Base-by-base conservation (phyloP, 2,797 vertebrate genomes). In the Spatula versicolor region DNA sequence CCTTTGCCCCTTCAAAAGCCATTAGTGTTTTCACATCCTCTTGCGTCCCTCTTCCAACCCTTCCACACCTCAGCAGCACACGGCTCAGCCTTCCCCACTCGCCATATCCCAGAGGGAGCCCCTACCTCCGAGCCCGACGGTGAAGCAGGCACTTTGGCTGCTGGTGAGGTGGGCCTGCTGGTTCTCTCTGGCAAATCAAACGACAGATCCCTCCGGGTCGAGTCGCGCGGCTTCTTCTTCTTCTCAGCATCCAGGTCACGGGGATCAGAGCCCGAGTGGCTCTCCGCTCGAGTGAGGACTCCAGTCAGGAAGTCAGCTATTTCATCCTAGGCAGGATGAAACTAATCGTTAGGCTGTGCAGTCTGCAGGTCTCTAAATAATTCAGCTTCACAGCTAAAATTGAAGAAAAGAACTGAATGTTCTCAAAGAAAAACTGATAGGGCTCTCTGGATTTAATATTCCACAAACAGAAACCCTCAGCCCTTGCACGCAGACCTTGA, bases 221-320 rank as follows among this genome's bases (percentile, higher is more conserved):
- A 96, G 3, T 99, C 98, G 0, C 98, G 97, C 0, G 97, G 93
- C 11, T 98, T 98, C 88, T 98, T 99, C 96, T 99, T 99, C 97
- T 99, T 99, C 96, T 99, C 99, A 0, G 99, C 98, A 68, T 99
- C 99, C 73, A 99, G 96, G 91, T 99, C 99, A 15, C 99, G 98
- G 31, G 99, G 98, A 89, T 99, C 99, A 0, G 98, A 98, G 25
- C 98, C 98, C 3, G 97, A 69, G 18, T 99, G 99, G 41, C 98
- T 98, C 69, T 99, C 99, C 0, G 98, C 93, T 8, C 99, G 98
- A 2, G 98, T 98, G 41, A 99, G 98, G 82, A 99, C 99, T 1
- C 99, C 98, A 0, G 99, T 99, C 95, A 99, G 97, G 95, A 99
- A 99, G 94, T 99, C 99, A 3, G 99, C 98, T 2, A 99, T 99